Conservation (phyloP, 2,888 invertebrate species). For the Dryococelus australis region DNA sequence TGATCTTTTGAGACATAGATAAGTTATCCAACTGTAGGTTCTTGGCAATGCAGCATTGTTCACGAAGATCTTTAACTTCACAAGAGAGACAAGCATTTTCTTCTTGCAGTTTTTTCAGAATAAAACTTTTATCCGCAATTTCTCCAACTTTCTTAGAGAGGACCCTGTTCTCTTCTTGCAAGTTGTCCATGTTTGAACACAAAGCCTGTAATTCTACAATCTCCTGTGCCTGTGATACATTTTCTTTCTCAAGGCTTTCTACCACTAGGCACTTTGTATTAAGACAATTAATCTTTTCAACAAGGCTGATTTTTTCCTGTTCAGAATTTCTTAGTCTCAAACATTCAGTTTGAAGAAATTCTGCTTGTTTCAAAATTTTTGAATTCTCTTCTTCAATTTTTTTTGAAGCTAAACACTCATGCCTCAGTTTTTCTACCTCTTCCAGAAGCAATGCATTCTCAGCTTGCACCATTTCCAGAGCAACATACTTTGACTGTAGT, state of each 20-base stretch:
- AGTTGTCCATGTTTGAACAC: not conserved
- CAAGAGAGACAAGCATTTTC: not conserved
- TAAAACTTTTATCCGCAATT: not conserved
- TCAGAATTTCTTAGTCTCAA: not conserved
- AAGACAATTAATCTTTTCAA: not conserved
- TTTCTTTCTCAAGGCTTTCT: not conserved
- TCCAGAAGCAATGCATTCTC: not conserved
- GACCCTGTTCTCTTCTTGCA: not conserved
- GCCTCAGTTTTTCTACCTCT: not conserved
- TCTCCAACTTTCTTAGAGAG: not conserved
- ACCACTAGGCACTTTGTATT: not conserved
- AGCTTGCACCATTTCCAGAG: not conserved
- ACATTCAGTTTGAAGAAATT: not conserved
- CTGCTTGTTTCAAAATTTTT: not conserved
- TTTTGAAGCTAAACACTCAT: not conserved
- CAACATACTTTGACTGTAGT: not conserved
- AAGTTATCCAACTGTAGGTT: not conserved
- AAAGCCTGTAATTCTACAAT: not conserved
- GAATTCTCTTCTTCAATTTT: conserved; percentile 1
- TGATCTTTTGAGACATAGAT: not conserved
- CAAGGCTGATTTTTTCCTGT: not conserved
- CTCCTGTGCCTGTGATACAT: not conserved
- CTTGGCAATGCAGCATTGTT: not conserved
- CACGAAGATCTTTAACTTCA: not conserved
- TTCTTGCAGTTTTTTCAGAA: not conserved